These are phyloP conservation scores for Clepsis dumicolana DNA, from an alignment of 2,888 invertebrate species.

Conservation along the genomic window DNA sequence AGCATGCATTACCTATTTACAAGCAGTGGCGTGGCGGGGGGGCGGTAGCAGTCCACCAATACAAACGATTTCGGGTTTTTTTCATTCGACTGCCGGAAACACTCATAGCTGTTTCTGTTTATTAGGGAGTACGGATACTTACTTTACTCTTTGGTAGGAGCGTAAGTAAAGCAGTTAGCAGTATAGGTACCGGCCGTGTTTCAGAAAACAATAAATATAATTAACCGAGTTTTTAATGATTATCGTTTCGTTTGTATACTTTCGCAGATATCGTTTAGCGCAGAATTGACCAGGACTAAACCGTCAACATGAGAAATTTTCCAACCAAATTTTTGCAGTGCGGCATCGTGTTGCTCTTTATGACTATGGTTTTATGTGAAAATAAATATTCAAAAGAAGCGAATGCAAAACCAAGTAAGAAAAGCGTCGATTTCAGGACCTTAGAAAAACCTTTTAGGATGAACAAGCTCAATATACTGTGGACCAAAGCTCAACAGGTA, in stretches of 20 bases:
- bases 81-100: too few species aligned
- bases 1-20: too few species aligned
- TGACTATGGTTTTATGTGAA: constrained; percentile 62
- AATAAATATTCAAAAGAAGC: constrained; percentile 90
- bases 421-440: constrained; percentile 87
- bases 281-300: neutral
- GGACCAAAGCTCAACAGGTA: constrained; percentile 96
- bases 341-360: constrained; percentile 49
- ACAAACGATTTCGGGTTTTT: too few species aligned
- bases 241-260: neutral
- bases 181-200: too few species aligned
- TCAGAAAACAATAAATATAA: neutral
- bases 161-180: too few species aligned
- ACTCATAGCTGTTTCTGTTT: too few species aligned
- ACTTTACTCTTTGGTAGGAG: too few species aligned
- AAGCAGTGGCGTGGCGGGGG: too few species aligned
- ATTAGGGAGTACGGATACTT: too few species aligned
- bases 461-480: constrained; percentile 95
- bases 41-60: too few species aligned
- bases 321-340: constrained; percentile 15
- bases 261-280: neutral
- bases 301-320: constrained; percentile 15
- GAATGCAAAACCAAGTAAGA: constrained; percentile 73
- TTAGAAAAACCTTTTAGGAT: constrained; percentile 95
- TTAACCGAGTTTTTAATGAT: neutral